These are phyloP conservation scores for Melanotus villosus DNA, from an alignment of 2,888 invertebrate species.

Conservation along the genomic window DNA sequence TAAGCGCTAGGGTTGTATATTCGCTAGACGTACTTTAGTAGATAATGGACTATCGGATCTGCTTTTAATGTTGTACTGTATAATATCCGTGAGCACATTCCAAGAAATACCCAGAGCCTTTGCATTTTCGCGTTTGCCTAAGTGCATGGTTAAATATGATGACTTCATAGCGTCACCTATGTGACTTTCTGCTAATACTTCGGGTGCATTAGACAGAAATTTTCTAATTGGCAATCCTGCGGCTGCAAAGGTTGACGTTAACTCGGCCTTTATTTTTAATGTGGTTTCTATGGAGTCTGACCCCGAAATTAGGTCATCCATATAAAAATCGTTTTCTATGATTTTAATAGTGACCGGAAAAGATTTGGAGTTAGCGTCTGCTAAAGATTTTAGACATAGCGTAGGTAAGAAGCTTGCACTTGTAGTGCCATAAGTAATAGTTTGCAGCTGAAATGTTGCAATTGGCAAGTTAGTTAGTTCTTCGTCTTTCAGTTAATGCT, in stretches of 20 bases:
- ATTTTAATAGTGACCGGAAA: neutral
- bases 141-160: neutral
- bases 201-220: neutral
- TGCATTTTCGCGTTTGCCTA: slow-evolving; percentile 12
- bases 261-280: neutral
- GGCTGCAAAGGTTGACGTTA: neutral
- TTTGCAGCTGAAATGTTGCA: neutral
- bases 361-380: neutral
- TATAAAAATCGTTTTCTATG: neutral
- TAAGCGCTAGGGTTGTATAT: too few species aligned
- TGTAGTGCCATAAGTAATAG: slow-evolving; percentile 5
- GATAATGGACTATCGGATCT: neutral
- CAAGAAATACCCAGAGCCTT: neutral
- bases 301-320: slow-evolving; percentile 1
- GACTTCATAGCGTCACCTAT: neutral
- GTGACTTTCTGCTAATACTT: neutral
- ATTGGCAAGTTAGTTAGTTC: neutral
- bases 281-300: neutral
- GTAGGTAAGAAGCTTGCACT: neutral
- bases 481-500: too few species aligned
- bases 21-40: too few species aligned
- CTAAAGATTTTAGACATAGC: neutral
- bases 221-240: neutral
- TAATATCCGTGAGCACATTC: neutral
- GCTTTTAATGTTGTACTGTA: neutral